Evolutionary conservation across 2,888 invertebrate species (phyloP).

Genomic region (Caenorhabditis macrosperma): DNA sequence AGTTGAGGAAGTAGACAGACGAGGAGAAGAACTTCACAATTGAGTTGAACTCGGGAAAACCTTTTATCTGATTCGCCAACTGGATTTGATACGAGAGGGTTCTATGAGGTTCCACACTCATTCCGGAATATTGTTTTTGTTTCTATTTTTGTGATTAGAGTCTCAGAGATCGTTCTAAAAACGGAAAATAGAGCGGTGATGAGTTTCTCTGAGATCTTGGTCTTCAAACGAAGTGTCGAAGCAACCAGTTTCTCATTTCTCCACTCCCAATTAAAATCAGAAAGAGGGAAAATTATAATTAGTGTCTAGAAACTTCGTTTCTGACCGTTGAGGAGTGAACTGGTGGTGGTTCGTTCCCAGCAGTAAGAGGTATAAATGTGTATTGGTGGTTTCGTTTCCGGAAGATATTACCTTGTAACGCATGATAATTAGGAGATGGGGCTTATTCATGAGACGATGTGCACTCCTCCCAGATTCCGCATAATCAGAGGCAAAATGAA

Average conservation of each 20-base stretch:
- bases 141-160: slow-evolving; percentile 3
- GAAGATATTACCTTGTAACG: slow-evolving; percentile 16
- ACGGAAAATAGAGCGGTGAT: slow-evolving; percentile 16
- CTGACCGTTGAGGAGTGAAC: too few relatives aligned
- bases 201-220: slow-evolving; percentile 26
- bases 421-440: slow-evolving; percentile 19
- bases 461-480: slow-evolving; percentile 20
- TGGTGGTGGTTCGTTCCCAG: too few relatives aligned
- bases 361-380: slow-evolving; percentile 7
- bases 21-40: not conserved
- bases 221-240: slow-evolving; percentile 13
- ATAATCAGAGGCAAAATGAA: slow-evolving; percentile 21
- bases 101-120: not conserved
- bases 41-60: not conserved
- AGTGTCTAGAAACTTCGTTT: too few relatives aligned
- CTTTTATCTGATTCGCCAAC: too few relatives aligned
- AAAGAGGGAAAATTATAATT: slow-evolving; percentile 1
- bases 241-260: slow-evolving; percentile 15
- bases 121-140: not conserved
- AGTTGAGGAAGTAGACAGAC: slow-evolving; percentile 15
- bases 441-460: slow-evolving; percentile 18
- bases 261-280: slow-evolving; percentile 24
- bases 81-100: not conserved
- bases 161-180: slow-evolving; percentile 35
- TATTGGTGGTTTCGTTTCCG: not conserved